These are phyloP conservation scores for Sebastolobus altivelis DNA, from an alignment of 2,797 vertebrate genomes.

Conservation along the genomic window DNA sequence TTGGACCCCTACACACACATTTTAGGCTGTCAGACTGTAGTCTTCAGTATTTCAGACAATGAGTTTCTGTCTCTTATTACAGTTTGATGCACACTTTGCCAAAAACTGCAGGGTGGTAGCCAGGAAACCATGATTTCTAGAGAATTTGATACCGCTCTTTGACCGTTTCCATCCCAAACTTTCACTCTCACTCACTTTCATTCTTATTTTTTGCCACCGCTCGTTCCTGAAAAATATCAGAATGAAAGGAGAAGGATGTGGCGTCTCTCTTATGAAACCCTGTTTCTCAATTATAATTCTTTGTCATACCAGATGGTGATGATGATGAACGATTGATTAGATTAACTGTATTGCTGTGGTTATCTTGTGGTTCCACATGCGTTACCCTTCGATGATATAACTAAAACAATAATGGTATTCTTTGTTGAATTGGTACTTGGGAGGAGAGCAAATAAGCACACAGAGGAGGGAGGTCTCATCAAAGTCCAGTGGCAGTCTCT, in stretches of 20 bases:
- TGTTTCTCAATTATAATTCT: not conserved
- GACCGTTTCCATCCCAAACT: not conserved
- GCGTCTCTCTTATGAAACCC: not conserved
- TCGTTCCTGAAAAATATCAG: not conserved
- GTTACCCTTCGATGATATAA: conserved; percentile 41
- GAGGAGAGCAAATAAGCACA: conserved; percentile 57
- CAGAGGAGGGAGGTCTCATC: conserved; percentile 52
- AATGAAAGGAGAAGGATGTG: not conserved
- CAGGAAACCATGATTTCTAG: conserved; percentile 2
- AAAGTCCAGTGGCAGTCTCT: conserved; percentile 48
- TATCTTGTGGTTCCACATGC: conserved; percentile 3
- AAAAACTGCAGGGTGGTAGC: conserved; percentile 13
- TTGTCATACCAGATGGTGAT: not conserved
- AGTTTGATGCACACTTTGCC: conserved; percentile 19
- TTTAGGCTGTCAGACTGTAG: conserved; percentile 45
- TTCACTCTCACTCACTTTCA: not conserved
- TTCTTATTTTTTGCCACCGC: not conserved
- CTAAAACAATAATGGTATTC: conserved; percentile 21
- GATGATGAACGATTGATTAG: conserved; percentile 21
- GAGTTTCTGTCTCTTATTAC: conserved; percentile 44
- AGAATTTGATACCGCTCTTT: conserved; percentile 1
- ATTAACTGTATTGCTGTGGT: conserved; percentile 23
- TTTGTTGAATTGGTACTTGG: conserved; percentile 22
- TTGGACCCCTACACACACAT: conserved; percentile 44
- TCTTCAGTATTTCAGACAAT: conserved; percentile 56